Conservation (phyloP, 1,140 invertebrate species). For the Hormaphis cornu region DNA sequence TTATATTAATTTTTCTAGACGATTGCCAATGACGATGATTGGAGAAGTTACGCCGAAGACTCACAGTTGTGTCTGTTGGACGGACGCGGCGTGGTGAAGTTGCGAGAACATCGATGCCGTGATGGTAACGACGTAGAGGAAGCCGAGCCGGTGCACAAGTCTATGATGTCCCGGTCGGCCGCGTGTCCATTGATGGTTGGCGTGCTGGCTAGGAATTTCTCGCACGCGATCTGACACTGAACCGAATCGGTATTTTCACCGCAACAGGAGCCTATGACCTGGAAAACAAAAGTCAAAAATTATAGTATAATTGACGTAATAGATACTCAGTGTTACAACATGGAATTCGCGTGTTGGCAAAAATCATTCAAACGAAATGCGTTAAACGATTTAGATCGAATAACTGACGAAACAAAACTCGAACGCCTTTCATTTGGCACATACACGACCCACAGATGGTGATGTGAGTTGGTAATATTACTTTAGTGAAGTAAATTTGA, state of each 20-base stretch:
- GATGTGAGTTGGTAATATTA: no score
- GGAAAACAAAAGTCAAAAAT: neutral
- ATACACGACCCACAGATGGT: no score
- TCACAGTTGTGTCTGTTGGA: constrained; percentile 18
- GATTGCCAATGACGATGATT: no score
- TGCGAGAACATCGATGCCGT: neutral
- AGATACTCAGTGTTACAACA: no score
- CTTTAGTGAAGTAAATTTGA: no score
- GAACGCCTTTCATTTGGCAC: no score
- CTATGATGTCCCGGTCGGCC: constrained; percentile 13
- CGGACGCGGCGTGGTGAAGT: neutral
- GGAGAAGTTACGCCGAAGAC: neutral
- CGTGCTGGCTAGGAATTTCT: constrained; percentile 23
- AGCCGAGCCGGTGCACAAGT: neutral
- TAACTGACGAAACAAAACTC: no score
- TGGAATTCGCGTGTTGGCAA: no score
- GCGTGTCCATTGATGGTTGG: constrained; percentile 20
- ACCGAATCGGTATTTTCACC: neutral
- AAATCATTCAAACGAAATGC: no score
- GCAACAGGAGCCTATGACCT: constrained; percentile 18
- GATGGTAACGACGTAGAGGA: neutral
- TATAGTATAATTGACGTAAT: neutral
- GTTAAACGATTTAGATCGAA: no score
- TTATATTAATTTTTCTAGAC: no score
- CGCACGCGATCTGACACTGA: constrained; percentile 27